These are phyloP conservation scores for Campoletis raptor DNA, from an alignment of 2,888 invertebrate species.

Conservation along the genomic window DNA sequence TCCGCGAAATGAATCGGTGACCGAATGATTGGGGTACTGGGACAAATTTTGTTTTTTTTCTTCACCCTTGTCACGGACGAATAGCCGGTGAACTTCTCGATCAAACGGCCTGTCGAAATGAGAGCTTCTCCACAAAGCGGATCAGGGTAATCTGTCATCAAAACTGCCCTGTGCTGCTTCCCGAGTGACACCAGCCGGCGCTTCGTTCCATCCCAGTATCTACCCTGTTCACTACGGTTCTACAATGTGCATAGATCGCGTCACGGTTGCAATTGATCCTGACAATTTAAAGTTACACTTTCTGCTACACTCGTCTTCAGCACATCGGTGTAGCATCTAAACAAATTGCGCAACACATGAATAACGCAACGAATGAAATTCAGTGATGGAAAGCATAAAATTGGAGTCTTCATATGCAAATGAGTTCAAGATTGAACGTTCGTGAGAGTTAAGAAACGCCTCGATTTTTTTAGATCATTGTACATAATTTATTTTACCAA, in stretches of 20 bases:
- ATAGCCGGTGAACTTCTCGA: slow-evolving; percentile 84
- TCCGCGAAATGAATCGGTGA: slow-evolving; percentile 61
- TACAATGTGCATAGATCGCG: slow-evolving; percentile 76
- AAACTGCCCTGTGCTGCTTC: slow-evolving; percentile 78
- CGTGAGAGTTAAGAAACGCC: background rate
- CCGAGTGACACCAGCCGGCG: slow-evolving; percentile 81
- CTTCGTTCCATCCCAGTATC: slow-evolving; percentile 73
- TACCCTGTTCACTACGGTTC: slow-evolving; percentile 56
- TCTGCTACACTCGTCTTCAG: background rate
- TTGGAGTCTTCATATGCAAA: slow-evolving; percentile 25
- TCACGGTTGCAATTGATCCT: slow-evolving; percentile 73
- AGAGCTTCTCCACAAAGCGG: slow-evolving; percentile 83
- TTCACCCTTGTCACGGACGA: slow-evolving; percentile 84
- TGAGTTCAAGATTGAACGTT: background rate
- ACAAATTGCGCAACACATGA: background rate
- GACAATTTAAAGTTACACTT: slow-evolving; percentile 57
- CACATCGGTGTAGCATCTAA: background rate
- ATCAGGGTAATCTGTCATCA: slow-evolving; percentile 85
- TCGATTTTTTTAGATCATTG: background rate
- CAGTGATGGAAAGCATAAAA: background rate
- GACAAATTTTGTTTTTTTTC: slow-evolving; percentile 76
- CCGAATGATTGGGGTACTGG: slow-evolving; percentile 67
- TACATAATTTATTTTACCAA: background rate
- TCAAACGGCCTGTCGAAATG: slow-evolving; percentile 84
- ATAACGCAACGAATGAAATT: slow-evolving; percentile 31